These are phyloP conservation scores for Cremastinae sp. DNA, from an alignment of 2,888 invertebrate genomes.

Conservation along the genomic window DNA sequence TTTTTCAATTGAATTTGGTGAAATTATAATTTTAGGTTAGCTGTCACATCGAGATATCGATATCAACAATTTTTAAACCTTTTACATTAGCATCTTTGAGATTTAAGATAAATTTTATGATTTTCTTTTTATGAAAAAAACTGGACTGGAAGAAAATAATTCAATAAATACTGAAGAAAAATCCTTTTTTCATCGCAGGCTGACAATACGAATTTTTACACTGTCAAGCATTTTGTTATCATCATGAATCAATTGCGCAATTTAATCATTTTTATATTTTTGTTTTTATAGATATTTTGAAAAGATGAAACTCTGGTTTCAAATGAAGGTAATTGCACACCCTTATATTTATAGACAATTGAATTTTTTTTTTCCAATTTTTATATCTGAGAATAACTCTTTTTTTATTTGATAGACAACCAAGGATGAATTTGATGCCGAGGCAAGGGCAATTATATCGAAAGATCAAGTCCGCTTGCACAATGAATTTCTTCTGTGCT, in stretches of 20 bases:
- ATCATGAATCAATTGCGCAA: too few relatives aligned
- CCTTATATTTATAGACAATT: too few relatives aligned
- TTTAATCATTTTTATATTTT: too few relatives aligned
- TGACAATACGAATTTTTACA: too few relatives aligned
- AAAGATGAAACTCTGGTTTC: slow-evolving; percentile 89
- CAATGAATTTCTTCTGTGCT: slow-evolving; percentile 91
- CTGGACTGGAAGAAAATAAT: slow-evolving; percentile 6
- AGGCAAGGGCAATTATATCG: slow-evolving; percentile 88
- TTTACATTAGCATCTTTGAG: background rate
- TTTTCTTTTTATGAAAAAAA: slow-evolving; percentile 2
- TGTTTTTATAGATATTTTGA: slow-evolving; percentile 83
- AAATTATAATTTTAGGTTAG: slow-evolving; percentile 18
- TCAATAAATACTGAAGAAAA: too few relatives aligned
- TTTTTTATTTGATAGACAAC: slow-evolving; percentile 83
- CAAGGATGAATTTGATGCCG: slow-evolving; percentile 91
- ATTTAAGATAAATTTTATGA: slow-evolving; percentile 1
- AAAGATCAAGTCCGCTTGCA: slow-evolving; percentile 90
- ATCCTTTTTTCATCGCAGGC: too few relatives aligned
- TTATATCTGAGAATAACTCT: background rate
- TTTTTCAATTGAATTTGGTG: background rate
- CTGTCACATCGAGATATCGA: slow-evolving; percentile 6
- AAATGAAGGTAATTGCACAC: slow-evolving; percentile 78
- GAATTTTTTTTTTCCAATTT: background rate
- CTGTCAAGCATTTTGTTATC: too few relatives aligned
- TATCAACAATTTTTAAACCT: background rate